Base-by-base conservation (phyloP, 2,797 vertebrate genomes). In the Cryptoprocta ferox region DNA sequence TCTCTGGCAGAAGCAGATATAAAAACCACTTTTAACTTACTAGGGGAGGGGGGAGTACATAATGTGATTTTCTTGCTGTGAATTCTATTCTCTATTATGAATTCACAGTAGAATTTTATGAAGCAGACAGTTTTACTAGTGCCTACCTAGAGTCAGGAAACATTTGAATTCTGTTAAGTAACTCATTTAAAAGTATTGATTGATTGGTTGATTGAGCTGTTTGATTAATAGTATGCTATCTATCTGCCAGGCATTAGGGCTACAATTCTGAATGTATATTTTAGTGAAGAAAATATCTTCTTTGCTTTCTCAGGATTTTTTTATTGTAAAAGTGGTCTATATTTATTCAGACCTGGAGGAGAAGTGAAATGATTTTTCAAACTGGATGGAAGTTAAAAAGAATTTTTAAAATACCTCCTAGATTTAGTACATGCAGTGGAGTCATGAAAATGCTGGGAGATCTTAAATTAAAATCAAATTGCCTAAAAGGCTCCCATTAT, bases 131-230 rank as follows among this genome's bases (percentile, higher is more conserved):
- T n/a, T 94, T 87, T 65, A 89, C 50, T 59, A 42, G 35, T 82
- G 24, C 19, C 70, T 79, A 83, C 21, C 66, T 42, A 45, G 6
- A 86, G 37, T 80, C 26, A 88, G 42, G 39, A 86, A 96, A 42
- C 2, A 73, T 85, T 86, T 83, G 30, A 87, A 89, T 95, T 85
- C 73, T 82, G 59, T 86, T 86, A 85, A 89, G 11, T 81, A 94
- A 71, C 21, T 76, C 32, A 92, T 50, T 96, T 93, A 66, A 94
- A 94, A 91, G 81, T 84, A 93, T 88, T 84, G 63, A 82, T 88
- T 89, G 39, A 76, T 84, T 80, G 11, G 21, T 76, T 89, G 35
- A 96, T 66, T 82, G 63, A 92, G 61, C 82, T 83, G 32, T 48
- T 63, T 76, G n/a, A 75, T 71, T 91, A 79, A 85, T 45, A 15